Evolutionary conservation across 2,113 vertebrate species (phyloP).

Genomic region (Mirounga angustirostris): DNA sequence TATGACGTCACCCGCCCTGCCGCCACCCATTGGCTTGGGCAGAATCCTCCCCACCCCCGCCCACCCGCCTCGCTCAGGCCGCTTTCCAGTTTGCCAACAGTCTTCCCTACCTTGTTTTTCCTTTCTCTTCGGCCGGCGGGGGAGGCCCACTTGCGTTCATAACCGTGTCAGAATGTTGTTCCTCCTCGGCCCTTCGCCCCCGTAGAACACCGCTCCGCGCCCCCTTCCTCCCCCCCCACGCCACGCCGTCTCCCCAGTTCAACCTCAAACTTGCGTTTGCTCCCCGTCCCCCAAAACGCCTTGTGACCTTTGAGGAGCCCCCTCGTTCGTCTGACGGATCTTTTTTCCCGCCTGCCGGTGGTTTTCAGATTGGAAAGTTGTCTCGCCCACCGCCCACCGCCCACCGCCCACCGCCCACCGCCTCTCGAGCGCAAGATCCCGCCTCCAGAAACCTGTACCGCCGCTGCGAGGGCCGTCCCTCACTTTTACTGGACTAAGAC

Average conservation of each 20-base stretch:
- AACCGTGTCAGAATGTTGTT: rapidly evolving
- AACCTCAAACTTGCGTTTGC: too few relatives aligned
- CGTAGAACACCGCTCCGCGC: background rate
- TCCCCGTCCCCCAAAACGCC: background rate
- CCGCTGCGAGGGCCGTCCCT: background rate
- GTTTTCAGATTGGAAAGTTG: background rate
- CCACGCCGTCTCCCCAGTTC: background rate
- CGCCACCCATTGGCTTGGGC: background rate
- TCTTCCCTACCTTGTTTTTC: rapidly evolving
- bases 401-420: too few relatives aligned
- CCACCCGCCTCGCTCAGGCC: rapidly evolving
- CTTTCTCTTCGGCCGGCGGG: background rate
- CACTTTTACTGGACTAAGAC: too few relatives aligned
- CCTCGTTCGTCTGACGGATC: rapidly evolving
- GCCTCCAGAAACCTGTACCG: background rate
- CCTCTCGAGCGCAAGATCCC: background rate
- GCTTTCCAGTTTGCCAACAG: rapidly evolving
- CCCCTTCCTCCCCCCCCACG: too few relatives aligned
- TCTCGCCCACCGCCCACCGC: background rate
- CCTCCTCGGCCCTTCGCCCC: rapidly evolving
- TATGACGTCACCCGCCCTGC: rapidly evolving
- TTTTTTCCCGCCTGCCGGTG: background rate
- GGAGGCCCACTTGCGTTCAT: rapidly evolving
- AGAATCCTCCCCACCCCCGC: background rate
- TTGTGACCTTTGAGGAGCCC: background rate